Evolutionary conservation across 2,797 vertebrate species (phyloP).

Genomic region (Atherinosoma microstoma): DNA sequence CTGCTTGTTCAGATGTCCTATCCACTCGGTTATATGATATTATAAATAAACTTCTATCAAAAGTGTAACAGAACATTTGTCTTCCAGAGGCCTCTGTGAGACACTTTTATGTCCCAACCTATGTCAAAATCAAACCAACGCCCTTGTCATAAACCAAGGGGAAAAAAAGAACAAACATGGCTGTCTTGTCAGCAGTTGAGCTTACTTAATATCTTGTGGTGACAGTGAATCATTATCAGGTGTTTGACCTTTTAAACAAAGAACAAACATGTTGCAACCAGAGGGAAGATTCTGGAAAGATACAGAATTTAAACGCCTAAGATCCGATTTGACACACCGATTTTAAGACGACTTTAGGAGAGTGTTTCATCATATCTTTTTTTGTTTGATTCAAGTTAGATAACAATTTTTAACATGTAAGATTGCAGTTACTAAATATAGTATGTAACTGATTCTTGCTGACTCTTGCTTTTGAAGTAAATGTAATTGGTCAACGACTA

Average conservation of each 20-base stretch:
- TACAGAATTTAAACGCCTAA: not conserved
- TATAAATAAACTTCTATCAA: no score
- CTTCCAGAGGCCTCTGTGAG: no score
- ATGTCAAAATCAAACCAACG: no score
- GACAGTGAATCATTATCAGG: not conserved
- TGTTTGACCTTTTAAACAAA: no score
- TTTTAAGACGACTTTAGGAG: not conserved
- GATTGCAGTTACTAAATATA: no score
- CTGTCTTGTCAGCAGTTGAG: not conserved
- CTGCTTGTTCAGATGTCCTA: no score
- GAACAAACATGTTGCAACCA: not conserved
- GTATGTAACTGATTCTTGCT: not conserved
- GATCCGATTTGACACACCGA: not conserved
- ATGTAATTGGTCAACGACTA: not conserved
- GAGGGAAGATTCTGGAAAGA: not conserved
- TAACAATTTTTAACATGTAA: no score
- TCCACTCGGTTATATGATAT: no score
- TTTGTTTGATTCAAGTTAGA: no score
- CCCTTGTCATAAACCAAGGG: no score
- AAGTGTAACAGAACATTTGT: no score
- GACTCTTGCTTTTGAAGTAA: not conserved
- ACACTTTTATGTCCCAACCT: no score
- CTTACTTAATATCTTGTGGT: not conserved
- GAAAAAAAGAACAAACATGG: not conserved
- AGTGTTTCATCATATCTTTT: not conserved